Evolutionary conservation across 2,797 vertebrate genomes (phyloP).

Genomic region (Danio aesculapii): DNA sequence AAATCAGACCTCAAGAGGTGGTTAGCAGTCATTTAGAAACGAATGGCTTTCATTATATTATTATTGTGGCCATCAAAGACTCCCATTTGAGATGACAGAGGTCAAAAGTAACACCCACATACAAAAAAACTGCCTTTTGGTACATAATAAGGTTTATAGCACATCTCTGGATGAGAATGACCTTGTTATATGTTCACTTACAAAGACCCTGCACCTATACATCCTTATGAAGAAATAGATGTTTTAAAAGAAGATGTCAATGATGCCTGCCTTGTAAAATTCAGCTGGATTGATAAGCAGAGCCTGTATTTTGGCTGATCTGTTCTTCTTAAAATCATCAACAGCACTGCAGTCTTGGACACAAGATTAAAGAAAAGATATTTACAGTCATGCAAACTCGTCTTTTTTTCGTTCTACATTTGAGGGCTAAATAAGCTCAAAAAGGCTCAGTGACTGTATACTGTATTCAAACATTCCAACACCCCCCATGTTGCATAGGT

Average conservation of each 20-base stretch:
- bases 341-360: too few relatives aligned
- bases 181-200: not conserved
- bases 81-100: constrained; percentile 16
- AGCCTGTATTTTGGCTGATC: too few relatives aligned
- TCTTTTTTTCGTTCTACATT: too few relatives aligned
- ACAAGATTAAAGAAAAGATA: too few relatives aligned
- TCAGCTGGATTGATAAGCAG: not conserved
- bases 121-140: not conserved
- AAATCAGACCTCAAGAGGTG: not conserved
- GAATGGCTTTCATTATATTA: constrained; percentile 16
- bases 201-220: not conserved
- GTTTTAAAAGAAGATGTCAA: not conserved
- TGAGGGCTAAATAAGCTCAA: too few relatives aligned
- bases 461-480: too few relatives aligned
- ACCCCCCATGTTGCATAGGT: too few relatives aligned
- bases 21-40: constrained; percentile 2
- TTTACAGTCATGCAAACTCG: too few relatives aligned
- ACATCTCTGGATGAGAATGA: constrained; percentile 1
- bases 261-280: not conserved
- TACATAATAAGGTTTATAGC: constrained; percentile 12
- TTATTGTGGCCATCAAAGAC: constrained; percentile 25
- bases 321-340: too few relatives aligned
- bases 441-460: too few relatives aligned
- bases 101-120: constrained; percentile 4
- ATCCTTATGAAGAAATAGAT: not conserved